Percentiles rank a stretch among this genome's conserved stretches.
Conservation (phyloP, 2,797 vertebrate genomes). For the Lacerta viridis region DNA sequence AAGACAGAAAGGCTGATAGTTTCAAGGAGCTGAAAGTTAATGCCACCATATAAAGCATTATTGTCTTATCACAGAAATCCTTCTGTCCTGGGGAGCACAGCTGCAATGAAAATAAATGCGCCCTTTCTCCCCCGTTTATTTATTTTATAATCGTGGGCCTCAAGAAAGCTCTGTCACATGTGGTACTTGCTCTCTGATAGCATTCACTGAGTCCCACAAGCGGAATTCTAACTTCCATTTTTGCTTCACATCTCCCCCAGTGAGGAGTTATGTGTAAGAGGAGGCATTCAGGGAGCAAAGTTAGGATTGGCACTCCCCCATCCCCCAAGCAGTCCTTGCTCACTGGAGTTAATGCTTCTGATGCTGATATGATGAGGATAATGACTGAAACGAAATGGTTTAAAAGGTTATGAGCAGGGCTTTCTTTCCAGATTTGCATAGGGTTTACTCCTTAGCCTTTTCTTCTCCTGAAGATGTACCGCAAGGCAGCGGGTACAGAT, state of each 20-base stretch:
- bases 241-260: neutral
- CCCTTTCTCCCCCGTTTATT: slow-evolving; percentile 67
- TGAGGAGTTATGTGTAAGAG: neutral
- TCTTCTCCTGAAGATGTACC: too few relatives aligned
- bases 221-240: slow-evolving; percentile 14
- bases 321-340: neutral
- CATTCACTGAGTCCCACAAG: slow-evolving; percentile 19
- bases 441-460: too few relatives aligned
- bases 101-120: slow-evolving; percentile 88
- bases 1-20: slow-evolving; percentile 80
- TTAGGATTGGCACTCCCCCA: neutral
- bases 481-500: too few relatives aligned
- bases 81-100: slow-evolving; percentile 84
- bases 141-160: slow-evolving; percentile 57
- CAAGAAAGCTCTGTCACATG: neutral
- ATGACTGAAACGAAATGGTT: neutral
- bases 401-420: neutral
- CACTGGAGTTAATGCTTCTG: neutral
- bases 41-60: slow-evolving; percentile 83
- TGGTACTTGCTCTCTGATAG: slow-evolving; percentile 14
- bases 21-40: slow-evolving; percentile 82
- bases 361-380: neutral
- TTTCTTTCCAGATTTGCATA: too few relatives aligned
- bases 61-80: slow-evolving; percentile 86
- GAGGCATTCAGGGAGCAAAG: neutral